These are phyloP conservation scores for Acanthaster planci DNA, from an alignment of 35 echinoderm and acorn worm genomes.

Conservation along the genomic window DNA sequence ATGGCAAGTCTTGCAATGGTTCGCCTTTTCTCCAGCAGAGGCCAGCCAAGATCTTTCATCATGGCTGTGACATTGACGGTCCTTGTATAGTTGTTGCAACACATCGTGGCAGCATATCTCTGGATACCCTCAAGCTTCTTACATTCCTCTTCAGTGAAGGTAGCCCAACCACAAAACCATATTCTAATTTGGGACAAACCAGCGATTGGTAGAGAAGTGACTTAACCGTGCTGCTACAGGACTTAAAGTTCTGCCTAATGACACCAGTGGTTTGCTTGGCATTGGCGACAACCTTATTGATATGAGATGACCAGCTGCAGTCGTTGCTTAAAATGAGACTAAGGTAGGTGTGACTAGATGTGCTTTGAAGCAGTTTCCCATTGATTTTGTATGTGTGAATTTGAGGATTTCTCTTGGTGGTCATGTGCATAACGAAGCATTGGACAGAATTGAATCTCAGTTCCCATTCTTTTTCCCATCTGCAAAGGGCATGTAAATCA, in stretches of 20 bases:
- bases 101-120: neutral
- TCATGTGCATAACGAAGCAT: neutral
- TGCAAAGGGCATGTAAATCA: no score
- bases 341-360: neutral
- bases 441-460: no score
- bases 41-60: neutral
- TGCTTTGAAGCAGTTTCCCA: neutral
- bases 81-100: slow-evolving; percentile 16
- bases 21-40: neutral
- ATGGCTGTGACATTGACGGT: neutral
- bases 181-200: neutral
- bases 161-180: neutral
- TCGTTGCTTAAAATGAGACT: neutral
- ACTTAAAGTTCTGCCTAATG: neutral
- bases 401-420: neutral
- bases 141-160: no score
- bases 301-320: slow-evolving; percentile 20
- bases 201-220: neutral
- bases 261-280: neutral
- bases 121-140: no score
- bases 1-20: neutral
- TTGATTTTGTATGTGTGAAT: neutral
- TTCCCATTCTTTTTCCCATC: no score
- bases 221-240: no score
- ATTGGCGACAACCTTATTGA: neutral